Evolutionary conservation across 2,888 invertebrate species (phyloP).

Genomic region (Acanthococcus lagerstroemiae): DNA sequence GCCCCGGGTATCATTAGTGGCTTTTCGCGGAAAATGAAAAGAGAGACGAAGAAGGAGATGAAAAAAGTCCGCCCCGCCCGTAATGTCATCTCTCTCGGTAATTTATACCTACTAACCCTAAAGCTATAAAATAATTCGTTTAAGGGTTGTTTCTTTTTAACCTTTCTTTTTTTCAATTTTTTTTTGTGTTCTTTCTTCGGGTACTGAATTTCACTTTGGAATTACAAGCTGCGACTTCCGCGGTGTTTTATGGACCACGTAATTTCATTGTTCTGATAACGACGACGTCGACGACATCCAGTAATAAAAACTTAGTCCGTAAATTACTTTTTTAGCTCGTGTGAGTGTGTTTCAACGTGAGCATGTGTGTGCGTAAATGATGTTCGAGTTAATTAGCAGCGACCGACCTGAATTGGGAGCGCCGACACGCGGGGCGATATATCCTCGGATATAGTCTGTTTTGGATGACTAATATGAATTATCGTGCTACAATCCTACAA

Average conservation of each 20-base stretch:
- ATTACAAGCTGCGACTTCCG: constrained; percentile 14
- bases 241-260: constrained; percentile 22
- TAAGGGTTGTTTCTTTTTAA: constrained; percentile 25
- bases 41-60: constrained; percentile 1
- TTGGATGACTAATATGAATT: too few species aligned
- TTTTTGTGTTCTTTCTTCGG: background rate
- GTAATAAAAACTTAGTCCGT: too few species aligned
- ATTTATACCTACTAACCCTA: constrained; percentile 13
- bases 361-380: too few species aligned
- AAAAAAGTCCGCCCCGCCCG: background rate
- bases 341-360: too few species aligned
- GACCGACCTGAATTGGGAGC: too few species aligned
- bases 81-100: background rate
- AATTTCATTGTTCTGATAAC: constrained; percentile 20
- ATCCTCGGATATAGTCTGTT: too few species aligned
- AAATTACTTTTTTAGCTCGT: too few species aligned
- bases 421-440: too few species aligned
- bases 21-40: constrained; percentile 21
- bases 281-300: too few species aligned
- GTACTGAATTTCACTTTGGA: background rate
- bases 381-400: too few species aligned
- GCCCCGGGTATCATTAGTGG: constrained; percentile 28
- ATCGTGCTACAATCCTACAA: too few species aligned
- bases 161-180: background rate
- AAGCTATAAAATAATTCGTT: constrained; percentile 12